These are phyloP conservation scores for Hydrotaea cyrtoneurina DNA, from an alignment of 2,888 invertebrate genomes.

Conservation along the genomic window DNA sequence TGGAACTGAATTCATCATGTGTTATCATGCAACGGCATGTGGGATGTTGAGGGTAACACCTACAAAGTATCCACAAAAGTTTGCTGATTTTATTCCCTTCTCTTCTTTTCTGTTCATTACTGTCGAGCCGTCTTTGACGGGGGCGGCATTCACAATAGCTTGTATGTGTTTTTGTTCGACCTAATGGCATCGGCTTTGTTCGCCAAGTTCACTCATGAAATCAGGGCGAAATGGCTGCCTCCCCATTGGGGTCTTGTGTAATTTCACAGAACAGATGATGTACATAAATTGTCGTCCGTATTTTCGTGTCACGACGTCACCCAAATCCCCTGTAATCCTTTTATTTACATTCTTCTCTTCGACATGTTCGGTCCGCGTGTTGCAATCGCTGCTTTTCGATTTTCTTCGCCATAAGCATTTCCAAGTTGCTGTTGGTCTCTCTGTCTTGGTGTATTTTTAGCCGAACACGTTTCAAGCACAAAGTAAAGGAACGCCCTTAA, in stretches of 20 bases:
- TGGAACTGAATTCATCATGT: too few species aligned
- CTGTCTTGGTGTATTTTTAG: too few species aligned
- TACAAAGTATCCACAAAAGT: too few species aligned
- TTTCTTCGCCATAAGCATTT: neutral
- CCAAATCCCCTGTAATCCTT: neutral
- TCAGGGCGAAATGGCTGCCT: too few species aligned
- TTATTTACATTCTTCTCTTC: neutral
- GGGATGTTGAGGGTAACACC: too few species aligned
- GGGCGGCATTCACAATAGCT: neutral
- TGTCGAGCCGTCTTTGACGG: too few species aligned
- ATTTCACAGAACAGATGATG: neutral
- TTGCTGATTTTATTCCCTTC: too few species aligned
- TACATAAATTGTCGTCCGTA: neutral
- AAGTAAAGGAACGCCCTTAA: neutral
- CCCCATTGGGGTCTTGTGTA: neutral
- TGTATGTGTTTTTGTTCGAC: neutral
- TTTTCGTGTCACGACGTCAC: neutral
- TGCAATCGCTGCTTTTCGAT: neutral
- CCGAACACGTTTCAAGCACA: slow-evolving; percentile 3
- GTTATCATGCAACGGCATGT: too few species aligned
- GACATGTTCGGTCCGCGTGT: neutral
- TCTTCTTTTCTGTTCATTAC: too few species aligned
- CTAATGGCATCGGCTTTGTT: too few species aligned
- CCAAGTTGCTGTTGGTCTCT: neutral
- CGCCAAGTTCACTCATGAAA: neutral